Evolutionary conservation across 2,113 vertebrate species (phyloP).

Genomic region (Crotalus viridis): DNA sequence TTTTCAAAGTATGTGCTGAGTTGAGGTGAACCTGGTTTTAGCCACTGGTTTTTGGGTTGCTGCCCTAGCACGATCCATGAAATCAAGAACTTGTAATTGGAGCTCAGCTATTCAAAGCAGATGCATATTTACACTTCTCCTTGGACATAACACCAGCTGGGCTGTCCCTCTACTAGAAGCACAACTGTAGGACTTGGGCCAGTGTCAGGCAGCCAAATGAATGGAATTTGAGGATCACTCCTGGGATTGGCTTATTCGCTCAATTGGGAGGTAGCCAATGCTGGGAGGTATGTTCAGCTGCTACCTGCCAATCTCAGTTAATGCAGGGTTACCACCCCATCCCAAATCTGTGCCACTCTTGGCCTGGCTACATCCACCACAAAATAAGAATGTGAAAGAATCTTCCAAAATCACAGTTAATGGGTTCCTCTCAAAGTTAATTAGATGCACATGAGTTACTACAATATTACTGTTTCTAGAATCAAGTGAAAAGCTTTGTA

Average conservation of each 20-base stretch:
- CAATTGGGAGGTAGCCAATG: neutral
- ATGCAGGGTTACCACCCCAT: neutral
- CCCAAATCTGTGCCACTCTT: neutral
- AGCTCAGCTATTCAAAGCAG: neutral
- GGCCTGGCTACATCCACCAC: neutral
- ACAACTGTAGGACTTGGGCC: neutral
- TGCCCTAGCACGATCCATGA: neutral
- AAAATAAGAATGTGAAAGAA: neutral
- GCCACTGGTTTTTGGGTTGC: neutral
- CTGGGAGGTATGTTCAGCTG: neutral
- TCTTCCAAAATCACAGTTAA: neutral
- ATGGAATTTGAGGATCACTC: neutral
- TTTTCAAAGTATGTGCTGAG: slow-evolving; percentile 42
- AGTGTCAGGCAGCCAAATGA: neutral
- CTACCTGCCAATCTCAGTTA: neutral
- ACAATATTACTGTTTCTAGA: neutral
- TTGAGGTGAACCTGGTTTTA: slow-evolving; percentile 15
- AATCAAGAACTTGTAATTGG: neutral
- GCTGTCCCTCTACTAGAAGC: neutral
- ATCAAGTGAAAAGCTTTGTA: neutral
- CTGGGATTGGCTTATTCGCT: neutral
- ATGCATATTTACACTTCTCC: neutral
- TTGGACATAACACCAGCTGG: neutral
- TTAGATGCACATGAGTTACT: neutral
- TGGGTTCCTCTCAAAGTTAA: neutral